Evolutionary conservation across 1,140 invertebrate genomes (phyloP).

Genomic region (Philotrypesis tridentata): DNA sequence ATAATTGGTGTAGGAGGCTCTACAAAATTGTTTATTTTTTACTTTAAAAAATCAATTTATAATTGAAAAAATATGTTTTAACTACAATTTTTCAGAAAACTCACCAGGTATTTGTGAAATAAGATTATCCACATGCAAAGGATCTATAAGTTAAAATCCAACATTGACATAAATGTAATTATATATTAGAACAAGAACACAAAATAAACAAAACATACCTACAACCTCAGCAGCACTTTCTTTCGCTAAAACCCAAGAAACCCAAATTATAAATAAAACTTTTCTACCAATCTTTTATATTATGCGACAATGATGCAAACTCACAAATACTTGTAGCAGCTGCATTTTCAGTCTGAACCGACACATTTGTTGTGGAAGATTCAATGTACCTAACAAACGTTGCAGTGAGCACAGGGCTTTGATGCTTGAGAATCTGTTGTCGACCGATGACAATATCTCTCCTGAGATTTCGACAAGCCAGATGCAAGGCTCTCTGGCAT

Average conservation of each 20-base stretch:
- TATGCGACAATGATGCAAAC: neutral
- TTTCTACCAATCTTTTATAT: neutral
- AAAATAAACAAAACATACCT: neutral
- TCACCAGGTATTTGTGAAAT: constrained; percentile 39
- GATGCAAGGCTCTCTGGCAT: neutral
- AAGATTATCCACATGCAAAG: neutral
- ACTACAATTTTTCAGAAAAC: neutral
- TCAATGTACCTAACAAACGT: constrained; percentile 9
- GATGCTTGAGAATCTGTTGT: neutral
- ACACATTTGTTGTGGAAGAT: neutral
- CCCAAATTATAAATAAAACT: neutral
- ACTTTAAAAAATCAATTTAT: neutral
- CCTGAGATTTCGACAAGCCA: neutral
- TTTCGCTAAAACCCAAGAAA: neutral
- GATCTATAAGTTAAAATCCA: too few species aligned
- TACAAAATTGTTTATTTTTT: neutral
- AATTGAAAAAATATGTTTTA: neutral
- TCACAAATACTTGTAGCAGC: neutral
- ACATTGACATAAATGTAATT: too few species aligned
- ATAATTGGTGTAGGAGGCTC: constrained; percentile 44
- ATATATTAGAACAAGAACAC: neutral
- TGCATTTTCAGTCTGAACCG: neutral
- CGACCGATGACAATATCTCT: neutral
- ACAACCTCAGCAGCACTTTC: neutral
- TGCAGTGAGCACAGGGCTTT: neutral